These are phyloP conservation scores for Tarsius wallacei DNA, from an alignment of 2,797 vertebrate genomes.

Conservation along the genomic window DNA sequence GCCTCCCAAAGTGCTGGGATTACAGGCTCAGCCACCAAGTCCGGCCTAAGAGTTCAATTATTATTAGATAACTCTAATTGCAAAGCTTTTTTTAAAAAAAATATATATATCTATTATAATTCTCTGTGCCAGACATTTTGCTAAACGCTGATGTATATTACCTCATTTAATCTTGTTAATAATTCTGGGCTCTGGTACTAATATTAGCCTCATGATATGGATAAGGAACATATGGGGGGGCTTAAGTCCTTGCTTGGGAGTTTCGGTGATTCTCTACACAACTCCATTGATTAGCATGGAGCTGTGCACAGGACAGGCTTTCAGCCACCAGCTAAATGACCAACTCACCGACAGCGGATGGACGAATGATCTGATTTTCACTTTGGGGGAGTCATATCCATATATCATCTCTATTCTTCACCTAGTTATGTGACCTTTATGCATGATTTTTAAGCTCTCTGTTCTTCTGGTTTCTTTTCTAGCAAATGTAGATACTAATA, in stretches of 20 bases:
- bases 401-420: not conserved
- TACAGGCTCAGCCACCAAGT: no score
- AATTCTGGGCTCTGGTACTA: not conserved
- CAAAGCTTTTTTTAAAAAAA: not conserved
- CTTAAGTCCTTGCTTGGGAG: not conserved
- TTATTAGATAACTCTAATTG: not conserved
- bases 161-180: not conserved
- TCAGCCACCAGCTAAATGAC: not conserved
- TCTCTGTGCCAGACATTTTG: not conserved
- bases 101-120: not conserved
- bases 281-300: not conserved
- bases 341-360: not conserved
- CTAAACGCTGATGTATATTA: not conserved
- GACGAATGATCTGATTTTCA: not conserved
- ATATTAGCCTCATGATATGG: not conserved
- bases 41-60: not conserved
- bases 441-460: not conserved
- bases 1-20: no score
- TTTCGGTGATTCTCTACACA: not conserved
- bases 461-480: not conserved
- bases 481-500: not conserved
- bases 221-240: not conserved
- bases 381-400: not conserved
- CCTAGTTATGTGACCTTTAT: not conserved
- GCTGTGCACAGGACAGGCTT: not conserved